Evolutionary conservation across 2,113 vertebrate species (phyloP), one percentile per base, ranked within the genome.

Genomic region (Passerina amoena): DNA sequence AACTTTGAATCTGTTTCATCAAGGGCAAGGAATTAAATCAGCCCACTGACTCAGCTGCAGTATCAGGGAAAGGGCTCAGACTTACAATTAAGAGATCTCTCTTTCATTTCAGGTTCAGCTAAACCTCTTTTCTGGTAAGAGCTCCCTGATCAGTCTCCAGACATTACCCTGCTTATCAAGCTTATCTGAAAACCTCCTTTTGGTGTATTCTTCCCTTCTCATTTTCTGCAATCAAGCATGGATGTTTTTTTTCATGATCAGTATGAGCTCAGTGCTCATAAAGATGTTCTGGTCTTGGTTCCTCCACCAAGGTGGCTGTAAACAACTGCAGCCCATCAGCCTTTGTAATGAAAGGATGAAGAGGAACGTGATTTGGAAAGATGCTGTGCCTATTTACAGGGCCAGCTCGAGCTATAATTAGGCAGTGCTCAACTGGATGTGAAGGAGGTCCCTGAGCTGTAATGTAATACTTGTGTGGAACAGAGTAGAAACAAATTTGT

Each of bases 381-480:
- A 51, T 81, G 25, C 14, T 47, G 12, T 45, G 40, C 28, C 64
- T 88, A n/a, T 92, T 83, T 77, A 83, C 94, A 90, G 94, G 76
- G 38, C 60, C 77, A 96, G 28, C 48, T 68, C 0, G 0, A 83
- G 76, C 80, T 90, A 90, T 94, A 94, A 70, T 93, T 95, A 96
- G 82, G 40, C 25, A 84, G 68, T 30, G 15, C 38, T 91, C 51
- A 86, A 56, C 44, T 90, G 76, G 51, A 86, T 84, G 86, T 54
- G 80, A 85, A 90, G 60, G 60, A 94, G 56, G 53, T 81, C 82
- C 56, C 85, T 71, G 38, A 85, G 51, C 59, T 88, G 85, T 75
- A 96, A 95, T 60, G 23, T 83, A 92, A 95, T 66, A 95, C 42
- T 20, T 50, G 18, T 27, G 37, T 59, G 71, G 68, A 86, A 77